Percentiles rank a stretch among this genome's conserved stretches.
Evolutionary conservation across 2,888 invertebrate species (phyloP).

Genomic region (Metalampra italica): DNA sequence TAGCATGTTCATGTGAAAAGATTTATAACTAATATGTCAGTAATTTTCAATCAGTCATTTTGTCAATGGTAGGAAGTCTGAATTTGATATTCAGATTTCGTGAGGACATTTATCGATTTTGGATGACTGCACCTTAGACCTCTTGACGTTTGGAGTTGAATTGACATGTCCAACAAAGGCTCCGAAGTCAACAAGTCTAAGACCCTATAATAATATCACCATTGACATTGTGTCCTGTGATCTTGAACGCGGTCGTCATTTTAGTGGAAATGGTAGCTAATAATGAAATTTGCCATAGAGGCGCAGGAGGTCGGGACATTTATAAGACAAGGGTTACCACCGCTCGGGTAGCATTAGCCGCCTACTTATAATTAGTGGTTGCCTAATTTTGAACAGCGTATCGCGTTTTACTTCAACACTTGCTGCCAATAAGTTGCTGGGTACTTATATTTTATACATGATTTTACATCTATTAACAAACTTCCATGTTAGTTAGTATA

Average conservation of each 20-base stretch:
- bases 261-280: constrained; percentile 9
- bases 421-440: too few species aligned
- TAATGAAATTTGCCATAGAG: constrained; percentile 15
- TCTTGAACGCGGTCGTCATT: constrained; percentile 10
- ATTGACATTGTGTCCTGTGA: neutral
- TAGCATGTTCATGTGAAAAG: too few species aligned
- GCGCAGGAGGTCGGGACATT: constrained; percentile 31
- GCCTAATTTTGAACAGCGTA: neutral
- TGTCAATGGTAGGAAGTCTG: too few species aligned
- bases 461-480: too few species aligned
- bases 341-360: constrained; percentile 14
- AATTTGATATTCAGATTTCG: too few species aligned
- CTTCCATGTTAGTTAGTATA: neutral
- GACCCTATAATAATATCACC: neutral
- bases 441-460: too few species aligned
- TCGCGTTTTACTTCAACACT: neutral
- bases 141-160: neutral
- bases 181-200: neutral
- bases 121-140: too few species aligned
- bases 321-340: constrained; percentile 40
- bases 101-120: too few species aligned
- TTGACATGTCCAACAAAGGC: neutral
- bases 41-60: too few species aligned
- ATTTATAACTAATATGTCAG: too few species aligned
- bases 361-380: constrained; percentile 4